Conservation (phyloP, 2,888 invertebrate genomes). For the Ormyrus rosae region DNA sequence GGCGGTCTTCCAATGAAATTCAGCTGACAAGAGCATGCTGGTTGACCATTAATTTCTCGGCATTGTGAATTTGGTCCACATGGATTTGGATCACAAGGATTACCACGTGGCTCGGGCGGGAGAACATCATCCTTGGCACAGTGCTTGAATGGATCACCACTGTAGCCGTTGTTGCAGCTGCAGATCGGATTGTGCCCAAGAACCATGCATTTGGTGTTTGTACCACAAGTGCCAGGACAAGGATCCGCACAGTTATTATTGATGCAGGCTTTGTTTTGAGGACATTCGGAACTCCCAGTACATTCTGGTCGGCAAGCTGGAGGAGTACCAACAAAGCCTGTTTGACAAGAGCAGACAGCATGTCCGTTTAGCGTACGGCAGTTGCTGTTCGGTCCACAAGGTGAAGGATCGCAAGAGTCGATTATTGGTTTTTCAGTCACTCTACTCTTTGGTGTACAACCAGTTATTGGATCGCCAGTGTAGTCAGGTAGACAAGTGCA, state of each 20-base stretch:
- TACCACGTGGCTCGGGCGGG: constrained; percentile 73
- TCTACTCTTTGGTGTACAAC: constrained; percentile 73
- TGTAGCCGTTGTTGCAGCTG: constrained; percentile 86
- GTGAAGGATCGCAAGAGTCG: constrained; percentile 87
- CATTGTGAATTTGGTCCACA: constrained; percentile 91
- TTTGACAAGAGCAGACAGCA: constrained; percentile 88
- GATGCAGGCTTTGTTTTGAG: constrained; percentile 87
- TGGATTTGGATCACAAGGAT: constrained; percentile 88
- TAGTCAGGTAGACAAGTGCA: constrained; percentile 88
- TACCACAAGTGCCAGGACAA: constrained; percentile 88
- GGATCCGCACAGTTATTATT: constrained; percentile 89
- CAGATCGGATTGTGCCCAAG: constrained; percentile 92
- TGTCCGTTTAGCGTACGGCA: constrained; percentile 87
- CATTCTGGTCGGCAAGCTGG: constrained; percentile 90
- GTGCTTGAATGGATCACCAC: constrained; percentile 87
- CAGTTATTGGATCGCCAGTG: constrained; percentile 85
- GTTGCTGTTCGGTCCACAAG: constrained; percentile 90
- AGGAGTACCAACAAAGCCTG: constrained; percentile 86
- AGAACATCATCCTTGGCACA: constrained; percentile 80
- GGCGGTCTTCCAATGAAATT: constrained; percentile 91
- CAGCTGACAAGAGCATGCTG: constrained; percentile 89
- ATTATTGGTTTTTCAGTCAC: constrained; percentile 61
- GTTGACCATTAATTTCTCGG: constrained; percentile 86
- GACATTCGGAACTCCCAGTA: constrained; percentile 89
- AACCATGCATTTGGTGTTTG: constrained; percentile 89